These are phyloP conservation scores for Schizothorax lantsangensis DNA, from an alignment of 2,797 vertebrate species.

Conservation along the genomic window DNA sequence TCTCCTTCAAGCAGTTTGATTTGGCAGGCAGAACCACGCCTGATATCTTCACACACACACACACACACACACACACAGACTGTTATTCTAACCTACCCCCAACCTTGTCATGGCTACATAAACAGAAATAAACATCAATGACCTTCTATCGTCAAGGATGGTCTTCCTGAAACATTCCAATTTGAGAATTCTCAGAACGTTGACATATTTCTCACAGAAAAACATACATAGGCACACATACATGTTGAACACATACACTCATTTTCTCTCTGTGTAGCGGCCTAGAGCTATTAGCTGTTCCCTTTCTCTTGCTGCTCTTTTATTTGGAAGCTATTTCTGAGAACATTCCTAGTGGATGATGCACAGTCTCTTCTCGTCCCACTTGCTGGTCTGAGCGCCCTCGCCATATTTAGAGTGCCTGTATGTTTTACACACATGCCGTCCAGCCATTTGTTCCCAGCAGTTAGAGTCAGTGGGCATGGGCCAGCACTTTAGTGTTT, in stretches of 20 bases:
- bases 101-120: conserved; percentile 41
- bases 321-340: conserved; percentile 83
- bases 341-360: conserved; percentile 83
- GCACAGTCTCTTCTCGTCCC: conserved; percentile 74
- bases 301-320: conserved; percentile 71
- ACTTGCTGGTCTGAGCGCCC: conserved; percentile 66
- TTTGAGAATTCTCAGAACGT: background rate
- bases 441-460: conserved; percentile 69
- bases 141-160: conserved; percentile 28
- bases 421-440: conserved; percentile 72
- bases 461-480: conserved; percentile 32
- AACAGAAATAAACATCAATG: conserved; percentile 33
- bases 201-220: background rate
- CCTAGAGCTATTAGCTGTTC: conserved; percentile 1
- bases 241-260: background rate
- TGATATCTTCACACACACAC: conserved; percentile 11
- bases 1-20: conserved; percentile 42
- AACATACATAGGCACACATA: background rate
- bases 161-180: conserved; percentile 3
- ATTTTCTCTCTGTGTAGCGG: background rate
- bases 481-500: conserved; percentile 3
- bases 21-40: conserved; percentile 23
- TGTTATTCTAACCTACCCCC: conserved; percentile 34
- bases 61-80: background rate
- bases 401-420: conserved; percentile 83